phyloP scores from a whole-genome alignment of 2,113 vertebrate genomes.

The Psilopogon haemacephalus region DNA sequence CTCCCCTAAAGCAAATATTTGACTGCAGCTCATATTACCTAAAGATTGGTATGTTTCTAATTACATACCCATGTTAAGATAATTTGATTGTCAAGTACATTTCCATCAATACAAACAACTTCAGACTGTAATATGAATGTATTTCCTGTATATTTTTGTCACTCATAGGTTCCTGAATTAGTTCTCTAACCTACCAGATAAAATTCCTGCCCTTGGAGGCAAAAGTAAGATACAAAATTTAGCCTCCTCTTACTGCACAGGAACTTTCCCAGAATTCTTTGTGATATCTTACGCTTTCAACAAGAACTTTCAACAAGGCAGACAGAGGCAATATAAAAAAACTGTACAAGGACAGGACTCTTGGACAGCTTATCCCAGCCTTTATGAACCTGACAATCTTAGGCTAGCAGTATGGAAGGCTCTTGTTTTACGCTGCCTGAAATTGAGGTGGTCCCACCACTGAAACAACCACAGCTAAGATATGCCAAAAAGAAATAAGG shows the following conservation, averaged over 20 bases:
- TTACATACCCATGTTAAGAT: background rate
- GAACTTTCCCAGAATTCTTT: background rate
- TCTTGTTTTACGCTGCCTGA: background rate
- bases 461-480: background rate
- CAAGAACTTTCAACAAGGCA: background rate
- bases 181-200: background rate
- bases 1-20: background rate
- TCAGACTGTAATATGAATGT: background rate
- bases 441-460: background rate
- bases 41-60: background rate
- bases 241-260: background rate
- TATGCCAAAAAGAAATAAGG: background rate
- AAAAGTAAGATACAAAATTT: background rate
- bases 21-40: background rate
- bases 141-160: background rate
- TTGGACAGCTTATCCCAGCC: background rate
- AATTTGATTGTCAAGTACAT: background rate
- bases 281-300: background rate
- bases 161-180: background rate
- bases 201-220: background rate
- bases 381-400: background rate
- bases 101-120: background rate
- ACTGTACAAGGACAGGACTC: background rate
- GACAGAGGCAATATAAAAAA: background rate
- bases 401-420: background rate